phyloP scores from a whole-genome alignment of 2,888 invertebrate genomes.

The Proisotoma minuta region DNA sequence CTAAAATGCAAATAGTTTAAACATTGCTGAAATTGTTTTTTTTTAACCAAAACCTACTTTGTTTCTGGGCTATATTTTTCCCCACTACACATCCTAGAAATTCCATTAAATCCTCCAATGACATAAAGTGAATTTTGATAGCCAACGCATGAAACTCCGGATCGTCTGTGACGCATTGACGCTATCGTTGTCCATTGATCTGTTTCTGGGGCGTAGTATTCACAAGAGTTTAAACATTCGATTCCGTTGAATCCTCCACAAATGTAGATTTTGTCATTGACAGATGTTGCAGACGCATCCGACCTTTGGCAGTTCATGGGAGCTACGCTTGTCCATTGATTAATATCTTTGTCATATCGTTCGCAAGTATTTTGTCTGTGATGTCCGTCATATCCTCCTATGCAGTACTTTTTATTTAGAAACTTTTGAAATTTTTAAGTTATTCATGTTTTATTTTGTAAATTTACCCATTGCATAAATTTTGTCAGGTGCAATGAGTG shows the following conservation, averaged over 20 bases:
- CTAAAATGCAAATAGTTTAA: conserved; percentile 51
- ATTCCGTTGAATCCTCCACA: conserved; percentile 89
- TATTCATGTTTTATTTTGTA: neutral
- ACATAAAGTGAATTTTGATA: conserved; percentile 71
- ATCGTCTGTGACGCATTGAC: conserved; percentile 76
- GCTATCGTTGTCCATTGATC: conserved; percentile 80
- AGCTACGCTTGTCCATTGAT: conserved; percentile 82
- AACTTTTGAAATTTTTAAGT: neutral
- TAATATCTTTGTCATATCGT: conserved; percentile 66
- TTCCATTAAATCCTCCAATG: conserved; percentile 70
- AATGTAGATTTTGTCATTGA: conserved; percentile 73
- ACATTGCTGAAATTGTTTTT: neutral
- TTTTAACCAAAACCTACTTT: conserved; percentile 48
- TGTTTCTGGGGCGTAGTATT: conserved; percentile 69
- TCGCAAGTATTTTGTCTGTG: conserved; percentile 82
- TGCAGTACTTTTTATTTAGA: neutral
- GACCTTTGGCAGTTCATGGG: conserved; percentile 77
- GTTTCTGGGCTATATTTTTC: conserved; percentile 76
- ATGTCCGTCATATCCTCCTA: conserved; percentile 66
- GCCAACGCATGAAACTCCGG: conserved; percentile 85
- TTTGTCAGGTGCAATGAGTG: conserved; percentile 64
- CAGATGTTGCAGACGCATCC: conserved; percentile 83
- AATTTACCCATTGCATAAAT: conserved; percentile 80
- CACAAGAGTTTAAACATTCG: conserved; percentile 79
- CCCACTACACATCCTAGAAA: conserved; percentile 80